Conservation (phyloP, 1,140 invertebrate genomes). For the Zaprionus africanus region DNA sequence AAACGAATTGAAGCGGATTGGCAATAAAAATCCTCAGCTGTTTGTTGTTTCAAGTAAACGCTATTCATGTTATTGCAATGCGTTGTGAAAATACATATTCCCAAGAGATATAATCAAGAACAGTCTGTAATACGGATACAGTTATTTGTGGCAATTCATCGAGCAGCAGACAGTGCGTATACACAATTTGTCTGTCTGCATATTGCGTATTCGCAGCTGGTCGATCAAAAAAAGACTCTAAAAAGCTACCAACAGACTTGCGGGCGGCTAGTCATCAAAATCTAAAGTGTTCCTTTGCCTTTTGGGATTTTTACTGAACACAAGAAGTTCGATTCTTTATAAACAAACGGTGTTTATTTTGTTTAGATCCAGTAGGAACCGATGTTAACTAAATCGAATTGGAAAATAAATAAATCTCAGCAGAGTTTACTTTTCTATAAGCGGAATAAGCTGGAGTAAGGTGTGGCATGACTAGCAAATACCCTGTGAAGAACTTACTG, state of each 20-base stretch:
- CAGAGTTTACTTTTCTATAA: slow-evolving; percentile 24
- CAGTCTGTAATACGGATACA: slow-evolving; percentile 7
- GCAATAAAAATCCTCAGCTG: slow-evolving; percentile 39
- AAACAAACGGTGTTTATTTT: neutral
- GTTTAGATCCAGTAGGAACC: slow-evolving; percentile 13
- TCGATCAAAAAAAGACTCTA: slow-evolving; percentile 27
- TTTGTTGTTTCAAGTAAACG: slow-evolving; percentile 50
- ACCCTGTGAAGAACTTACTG: neutral
- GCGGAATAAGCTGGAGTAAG: neutral
- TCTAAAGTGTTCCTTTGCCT: slow-evolving; percentile 17
- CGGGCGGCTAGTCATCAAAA: neutral
- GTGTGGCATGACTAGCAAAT: neutral
- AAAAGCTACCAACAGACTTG: slow-evolving; percentile 25
- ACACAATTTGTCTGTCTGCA: slow-evolving; percentile 22
- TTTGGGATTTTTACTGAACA: slow-evolving; percentile 4
- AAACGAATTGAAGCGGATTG: slow-evolving; percentile 19
- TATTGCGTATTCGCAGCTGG: slow-evolving; percentile 39
- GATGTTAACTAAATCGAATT: slow-evolving; percentile 13
- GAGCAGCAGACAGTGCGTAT: slow-evolving; percentile 38
- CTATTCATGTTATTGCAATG: slow-evolving; percentile 48
- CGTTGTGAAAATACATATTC: slow-evolving; percentile 41
- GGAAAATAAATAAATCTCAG: slow-evolving; percentile 1
- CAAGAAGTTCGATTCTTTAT: slow-evolving; percentile 26
- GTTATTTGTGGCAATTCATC: neutral
- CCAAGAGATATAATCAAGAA: neutral